Evolutionary conservation across 2,888 invertebrate genomes (phyloP).

Genomic region (Lottia gigantea): DNA sequence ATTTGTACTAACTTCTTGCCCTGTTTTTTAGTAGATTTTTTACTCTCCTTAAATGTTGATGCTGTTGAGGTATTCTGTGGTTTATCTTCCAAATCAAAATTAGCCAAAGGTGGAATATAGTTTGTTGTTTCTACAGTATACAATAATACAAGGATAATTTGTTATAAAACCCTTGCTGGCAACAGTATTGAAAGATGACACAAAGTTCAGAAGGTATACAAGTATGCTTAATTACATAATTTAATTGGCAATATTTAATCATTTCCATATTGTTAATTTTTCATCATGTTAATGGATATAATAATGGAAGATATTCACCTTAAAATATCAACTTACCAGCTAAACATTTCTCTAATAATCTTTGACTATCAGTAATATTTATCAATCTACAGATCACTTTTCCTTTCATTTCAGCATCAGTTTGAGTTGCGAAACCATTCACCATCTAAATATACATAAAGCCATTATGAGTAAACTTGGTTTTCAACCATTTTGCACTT

Average conservation of each 20-base stretch:
- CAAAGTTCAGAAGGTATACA: too few relatives aligned
- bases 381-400: conserved; percentile 71
- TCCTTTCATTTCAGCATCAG: conserved; percentile 64
- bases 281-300: neutral
- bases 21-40: conserved; percentile 43
- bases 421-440: conserved; percentile 68
- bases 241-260: too few relatives aligned
- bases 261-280: too few relatives aligned
- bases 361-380: conserved; percentile 73
- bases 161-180: neutral
- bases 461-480: neutral
- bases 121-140: conserved; percentile 58
- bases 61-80: too few relatives aligned
- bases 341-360: conserved; percentile 58
- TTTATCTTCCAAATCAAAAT: conserved; percentile 60
- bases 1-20: conserved; percentile 32
- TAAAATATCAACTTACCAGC: conserved; percentile 28
- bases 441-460: conserved; percentile 46
- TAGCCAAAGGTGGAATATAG: conserved; percentile 61
- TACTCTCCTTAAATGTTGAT: conserved; percentile 20
- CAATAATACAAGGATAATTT: conserved; percentile 5
- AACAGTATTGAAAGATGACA: neutral
- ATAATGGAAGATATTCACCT: neutral
- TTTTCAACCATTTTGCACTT: neutral
- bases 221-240: too few relatives aligned